Evolutionary conservation across 2,797 vertebrate species (phyloP).

Genomic region (Phrynocephalus guinanensis): DNA sequence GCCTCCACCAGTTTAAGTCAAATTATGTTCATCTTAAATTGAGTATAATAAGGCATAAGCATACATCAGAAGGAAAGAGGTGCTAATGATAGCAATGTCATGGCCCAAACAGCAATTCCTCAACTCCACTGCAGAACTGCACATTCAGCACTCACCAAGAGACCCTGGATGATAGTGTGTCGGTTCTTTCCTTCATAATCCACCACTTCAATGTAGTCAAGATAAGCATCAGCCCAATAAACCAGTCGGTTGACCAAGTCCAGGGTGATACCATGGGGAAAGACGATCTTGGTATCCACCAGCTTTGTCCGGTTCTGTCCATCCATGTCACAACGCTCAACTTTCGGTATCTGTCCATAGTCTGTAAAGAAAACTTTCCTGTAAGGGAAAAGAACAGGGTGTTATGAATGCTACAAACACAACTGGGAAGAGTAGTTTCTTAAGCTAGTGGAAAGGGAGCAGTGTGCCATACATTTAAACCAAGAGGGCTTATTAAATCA

Average conservation of each 20-base stretch:
- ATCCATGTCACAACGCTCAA: slow-evolving; percentile 98
- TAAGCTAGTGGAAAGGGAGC: neutral
- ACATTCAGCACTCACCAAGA: slow-evolving; percentile 83
- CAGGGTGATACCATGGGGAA: slow-evolving; percentile 93
- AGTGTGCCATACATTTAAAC: neutral
- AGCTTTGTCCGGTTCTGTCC: slow-evolving; percentile 97
- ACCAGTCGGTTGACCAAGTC: slow-evolving; percentile 94
- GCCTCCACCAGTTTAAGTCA: neutral
- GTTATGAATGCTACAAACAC: accelerated
- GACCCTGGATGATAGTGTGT: slow-evolving; percentile 97
- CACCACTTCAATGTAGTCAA: slow-evolving; percentile 98
- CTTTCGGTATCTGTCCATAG: slow-evolving; percentile 94
- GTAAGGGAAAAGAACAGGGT: neutral
- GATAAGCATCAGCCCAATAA: slow-evolving; percentile 96
- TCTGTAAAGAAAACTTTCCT: slow-evolving; percentile 98
- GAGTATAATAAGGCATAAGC: neutral
- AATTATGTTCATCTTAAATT: no score
- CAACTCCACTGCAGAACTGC: neutral
- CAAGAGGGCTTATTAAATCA: neutral
- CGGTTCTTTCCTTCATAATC: slow-evolving; percentile 97
- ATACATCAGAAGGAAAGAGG: neutral
- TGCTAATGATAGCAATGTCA: neutral
- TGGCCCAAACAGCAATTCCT: neutral
- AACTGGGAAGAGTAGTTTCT: neutral
- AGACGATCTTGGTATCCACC: slow-evolving; percentile 97